Evolutionary conservation across 2,888 invertebrate genomes (phyloP).

Genomic region (Neoaliturus tenellus): DNA sequence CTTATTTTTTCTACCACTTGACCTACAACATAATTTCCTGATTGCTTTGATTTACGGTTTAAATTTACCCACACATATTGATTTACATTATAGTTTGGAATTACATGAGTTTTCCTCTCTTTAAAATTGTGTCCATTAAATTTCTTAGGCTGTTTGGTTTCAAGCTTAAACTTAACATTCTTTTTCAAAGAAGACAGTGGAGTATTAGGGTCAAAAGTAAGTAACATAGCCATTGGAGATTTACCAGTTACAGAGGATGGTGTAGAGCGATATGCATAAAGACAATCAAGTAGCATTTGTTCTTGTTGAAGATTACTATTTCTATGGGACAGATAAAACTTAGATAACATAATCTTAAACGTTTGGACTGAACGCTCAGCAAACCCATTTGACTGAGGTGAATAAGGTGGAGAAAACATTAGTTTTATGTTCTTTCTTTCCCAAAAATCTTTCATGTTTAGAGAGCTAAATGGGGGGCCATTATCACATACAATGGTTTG

Average conservation of each 20-base stretch:
- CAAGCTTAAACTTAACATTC: background rate
- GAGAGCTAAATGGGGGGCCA: background rate
- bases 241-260: conserved; percentile 50
- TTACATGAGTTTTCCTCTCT: background rate
- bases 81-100: background rate
- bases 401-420: conserved; percentile 38
- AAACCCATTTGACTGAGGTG: background rate
- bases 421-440: conserved; percentile 5
- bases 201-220: conserved; percentile 21
- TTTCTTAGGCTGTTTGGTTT: background rate
- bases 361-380: background rate
- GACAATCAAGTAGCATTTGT: conserved; percentile 19
- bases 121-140: background rate
- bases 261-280: background rate
- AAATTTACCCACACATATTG: conserved; percentile 11
- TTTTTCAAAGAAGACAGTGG: conserved; percentile 13
- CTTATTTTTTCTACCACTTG: background rate
- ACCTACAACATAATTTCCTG: conserved; percentile 3
- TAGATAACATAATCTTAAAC: background rate
- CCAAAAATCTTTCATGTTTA: background rate
- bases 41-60: background rate
- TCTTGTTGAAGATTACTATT: background rate
- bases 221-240: conserved; percentile 45
- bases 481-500: conserved; percentile 13
- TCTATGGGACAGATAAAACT: background rate